phyloP scores from a whole-genome alignment of 2,797 vertebrate species.

The Dallia pectoralis region DNA sequence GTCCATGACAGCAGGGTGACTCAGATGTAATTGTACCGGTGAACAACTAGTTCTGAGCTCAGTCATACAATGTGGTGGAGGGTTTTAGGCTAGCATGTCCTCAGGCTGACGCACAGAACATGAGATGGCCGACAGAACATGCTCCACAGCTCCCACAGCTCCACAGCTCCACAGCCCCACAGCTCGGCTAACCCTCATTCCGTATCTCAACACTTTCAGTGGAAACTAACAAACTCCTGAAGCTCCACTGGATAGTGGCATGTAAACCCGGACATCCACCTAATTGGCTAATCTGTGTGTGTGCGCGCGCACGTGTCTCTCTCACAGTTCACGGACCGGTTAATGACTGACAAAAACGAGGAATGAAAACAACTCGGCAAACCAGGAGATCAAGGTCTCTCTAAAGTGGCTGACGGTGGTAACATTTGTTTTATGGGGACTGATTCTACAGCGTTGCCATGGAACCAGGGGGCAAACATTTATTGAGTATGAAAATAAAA shows the following conservation, averaged over 20 bases:
- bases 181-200: neutral
- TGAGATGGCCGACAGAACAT: neutral
- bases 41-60: neutral
- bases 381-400: neutral
- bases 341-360: neutral
- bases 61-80: neutral
- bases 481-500: too few species aligned
- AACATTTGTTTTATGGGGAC: neutral
- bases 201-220: neutral
- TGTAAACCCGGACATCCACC: neutral
- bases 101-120: neutral
- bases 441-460: neutral
- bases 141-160: neutral
- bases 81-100: neutral
- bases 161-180: neutral
- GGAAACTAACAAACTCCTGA: neutral
- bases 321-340: neutral
- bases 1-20: constrained; percentile 1
- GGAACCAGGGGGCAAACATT: too few species aligned
- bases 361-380: neutral
- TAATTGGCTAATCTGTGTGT: constrained; percentile 42
- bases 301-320: neutral
- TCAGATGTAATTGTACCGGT: constrained; percentile 14
- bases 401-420: neutral
- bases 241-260: neutral